Conservation (phyloP, 2,888 invertebrate species). For the Teleogryllus oceanicus region DNA sequence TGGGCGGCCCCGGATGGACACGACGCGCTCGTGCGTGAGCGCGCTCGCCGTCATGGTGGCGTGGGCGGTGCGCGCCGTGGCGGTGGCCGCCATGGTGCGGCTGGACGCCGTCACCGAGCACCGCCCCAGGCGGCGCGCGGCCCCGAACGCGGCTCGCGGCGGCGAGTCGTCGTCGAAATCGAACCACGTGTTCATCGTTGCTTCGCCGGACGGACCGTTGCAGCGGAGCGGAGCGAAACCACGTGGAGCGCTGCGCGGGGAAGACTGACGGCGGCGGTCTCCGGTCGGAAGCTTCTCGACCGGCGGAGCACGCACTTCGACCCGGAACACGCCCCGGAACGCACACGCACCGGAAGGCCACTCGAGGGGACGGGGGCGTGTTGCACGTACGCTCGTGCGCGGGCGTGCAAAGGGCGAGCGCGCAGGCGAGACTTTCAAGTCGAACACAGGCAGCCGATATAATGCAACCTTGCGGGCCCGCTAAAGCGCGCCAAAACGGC, state of each 20-base stretch:
- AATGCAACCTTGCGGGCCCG: neutral
- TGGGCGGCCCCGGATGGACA: constrained; percentile 23
- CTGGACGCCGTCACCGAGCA: constrained; percentile 9
- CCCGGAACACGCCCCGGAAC: too few species aligned
- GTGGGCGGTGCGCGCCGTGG: neutral
- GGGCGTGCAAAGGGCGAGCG: too few species aligned
- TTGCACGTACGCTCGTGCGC: too few species aligned
- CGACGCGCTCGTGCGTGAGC: constrained; percentile 20
- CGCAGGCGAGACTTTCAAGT: neutral
- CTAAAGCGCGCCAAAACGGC: too few species aligned
- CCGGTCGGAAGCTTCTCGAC: too few species aligned
- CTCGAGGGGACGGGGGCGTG: too few species aligned
- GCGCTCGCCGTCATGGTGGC: neutral
- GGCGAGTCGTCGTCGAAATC: neutral
- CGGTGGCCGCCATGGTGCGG: neutral
- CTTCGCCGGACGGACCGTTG: too few species aligned
- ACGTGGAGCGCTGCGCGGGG: too few species aligned
- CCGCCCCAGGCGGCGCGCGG: neutral
- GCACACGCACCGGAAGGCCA: too few species aligned
- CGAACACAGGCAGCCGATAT: constrained; percentile 18
- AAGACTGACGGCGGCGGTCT: too few species aligned
- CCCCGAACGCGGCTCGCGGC: neutral
- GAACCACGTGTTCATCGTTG: neutral
- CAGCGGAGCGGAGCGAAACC: too few species aligned
- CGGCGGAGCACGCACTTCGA: too few species aligned